Base-by-base conservation (phyloP, 2,113 vertebrate genomes). In the Varanus komodoensis region DNA sequence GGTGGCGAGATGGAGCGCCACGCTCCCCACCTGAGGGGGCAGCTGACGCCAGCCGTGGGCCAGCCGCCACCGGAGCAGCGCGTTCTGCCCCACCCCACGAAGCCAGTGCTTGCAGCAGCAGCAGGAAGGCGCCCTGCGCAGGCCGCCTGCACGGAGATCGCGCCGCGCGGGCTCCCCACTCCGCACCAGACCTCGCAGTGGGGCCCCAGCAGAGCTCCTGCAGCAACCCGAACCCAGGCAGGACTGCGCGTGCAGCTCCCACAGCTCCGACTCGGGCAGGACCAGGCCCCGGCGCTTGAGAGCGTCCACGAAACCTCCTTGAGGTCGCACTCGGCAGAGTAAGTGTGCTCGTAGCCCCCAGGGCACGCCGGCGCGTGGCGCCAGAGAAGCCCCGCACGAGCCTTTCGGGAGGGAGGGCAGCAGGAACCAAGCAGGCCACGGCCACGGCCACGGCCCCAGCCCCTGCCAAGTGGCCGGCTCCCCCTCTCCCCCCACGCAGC, bases 401-500 rank as follows among this genome's bases (percentile, higher is more conserved):
- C 52, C 23, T 4, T 21, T 27, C 8, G 4, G 38, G 14, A 74
- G 74, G 0, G 5, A 75, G 32, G 23, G 27, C 2, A 50, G 4
- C 1, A 1, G 23, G 7, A 48, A 25, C 74, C 7, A 34, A 6
- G 67, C 8, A 3, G 44, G 5, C 7, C 29, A 23, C 61, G 64
- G 44, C 64, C 4, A 9, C 3, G 50, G 21, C 19, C 21, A 12
- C 25, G 1, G 3, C 48, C 54, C 84, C 52, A 23, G 84, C 21
- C 7, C 1, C 8, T 12, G 48, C 34, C 17, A 38, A 34, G 69
- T 27, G 17, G 7, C 21, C 23, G 34, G 54, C 86, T 48, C 14
- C 0, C 52, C 2, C 4, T 0, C 3, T 29, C 44, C 83, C 23
- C 4, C 19, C 2, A 69, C 3, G 80, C 80, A 0, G 0, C 38